phyloP scores from a whole-genome alignment of 2,888 invertebrate genomes.

The Anoplius nigerrimus region DNA sequence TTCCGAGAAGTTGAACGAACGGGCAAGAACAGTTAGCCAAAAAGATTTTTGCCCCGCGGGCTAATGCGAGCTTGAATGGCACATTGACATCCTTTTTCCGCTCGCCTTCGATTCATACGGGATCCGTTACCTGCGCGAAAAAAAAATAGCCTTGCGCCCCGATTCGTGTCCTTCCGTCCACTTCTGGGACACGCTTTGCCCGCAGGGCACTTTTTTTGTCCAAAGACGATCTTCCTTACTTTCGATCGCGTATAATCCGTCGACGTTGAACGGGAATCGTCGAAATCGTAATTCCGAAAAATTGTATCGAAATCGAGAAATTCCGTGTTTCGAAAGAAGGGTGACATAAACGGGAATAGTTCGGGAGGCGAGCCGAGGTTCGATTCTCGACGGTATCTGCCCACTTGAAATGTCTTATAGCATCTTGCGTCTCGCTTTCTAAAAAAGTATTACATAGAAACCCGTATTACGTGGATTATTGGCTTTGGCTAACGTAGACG shows the following conservation, averaged over 20 bases:
- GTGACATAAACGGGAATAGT: not conserved
- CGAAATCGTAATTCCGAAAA: too few relatives aligned
- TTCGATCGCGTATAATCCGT: not conserved
- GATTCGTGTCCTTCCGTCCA: too few relatives aligned
- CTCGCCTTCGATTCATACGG: not conserved
- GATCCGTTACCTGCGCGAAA: too few relatives aligned
- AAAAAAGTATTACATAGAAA: conserved; percentile 33
- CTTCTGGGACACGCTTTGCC: too few relatives aligned
- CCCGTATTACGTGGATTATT: conserved; percentile 26
- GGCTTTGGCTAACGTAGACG: conserved; percentile 19
- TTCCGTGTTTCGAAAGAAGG: not conserved
- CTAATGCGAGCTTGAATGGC: not conserved
- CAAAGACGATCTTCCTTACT: not conserved
- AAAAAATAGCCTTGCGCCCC: too few relatives aligned
- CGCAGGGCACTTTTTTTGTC: too few relatives aligned
- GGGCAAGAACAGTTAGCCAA: conserved; percentile 4
- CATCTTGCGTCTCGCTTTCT: conserved; percentile 25
- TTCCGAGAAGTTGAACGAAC: conserved; percentile 7
- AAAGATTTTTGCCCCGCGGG: not conserved
- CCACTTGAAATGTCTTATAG: conserved; percentile 5
- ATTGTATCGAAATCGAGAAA: too few relatives aligned
- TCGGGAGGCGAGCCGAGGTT: not conserved
- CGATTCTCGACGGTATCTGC: not conserved
- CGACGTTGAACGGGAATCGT: too few relatives aligned
- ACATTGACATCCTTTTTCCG: not conserved